Base-by-base conservation (phyloP, 1,140 invertebrate species). In the Drosophila tropicalis region DNA sequence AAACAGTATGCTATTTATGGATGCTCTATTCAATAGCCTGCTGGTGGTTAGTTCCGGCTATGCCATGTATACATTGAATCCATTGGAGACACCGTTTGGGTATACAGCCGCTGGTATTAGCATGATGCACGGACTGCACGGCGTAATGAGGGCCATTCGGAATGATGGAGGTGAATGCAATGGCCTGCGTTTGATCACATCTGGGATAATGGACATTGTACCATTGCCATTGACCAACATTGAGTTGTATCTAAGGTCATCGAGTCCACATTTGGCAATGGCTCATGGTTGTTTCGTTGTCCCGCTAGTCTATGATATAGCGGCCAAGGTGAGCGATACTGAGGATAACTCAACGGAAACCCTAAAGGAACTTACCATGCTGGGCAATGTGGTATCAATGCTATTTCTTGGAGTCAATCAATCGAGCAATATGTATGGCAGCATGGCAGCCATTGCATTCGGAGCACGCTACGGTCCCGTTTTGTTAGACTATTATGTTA, bases 371-470 rank as follows among this genome's bases (percentile, higher is more conserved):
- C 68, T 91, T 1, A 90, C 86, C 0, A 63, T 91, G 22, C 58
- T 91, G 55, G 90, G 90, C 6, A 91, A 91, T 60, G 75, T 91
- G 5, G 81, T 91, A 0, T 91, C 90, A 0, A 32, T 91, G 60
- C 71, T 91, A 0, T 91, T 91, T 4, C 68, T 90, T 57, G 78
- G 90, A 3, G 81, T 91, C 13, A 91, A 91, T 36, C 81, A 90
- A 54, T 63, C 70, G 0, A 91, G 64, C n/a, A 72, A 78, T n/a
- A 22, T 81, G 0, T 90, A 81, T 12, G 82, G 83, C 2, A 61
- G 62, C 2, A 76, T 91, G 80, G 85, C 90, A 0, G 63, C 81
- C 1, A 61, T 91, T 9, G 85, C 83, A 7, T 87, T 91, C 15
- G 41, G 57, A 6, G 76, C 85, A 2, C 70, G 86, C 4, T 90